A percentile compares a stretch with the other conserved stretches of the same genome.
Evolutionary conservation across 2,888 invertebrate species (phyloP).

Genomic region (Dasysyrphus tricinctus): DNA sequence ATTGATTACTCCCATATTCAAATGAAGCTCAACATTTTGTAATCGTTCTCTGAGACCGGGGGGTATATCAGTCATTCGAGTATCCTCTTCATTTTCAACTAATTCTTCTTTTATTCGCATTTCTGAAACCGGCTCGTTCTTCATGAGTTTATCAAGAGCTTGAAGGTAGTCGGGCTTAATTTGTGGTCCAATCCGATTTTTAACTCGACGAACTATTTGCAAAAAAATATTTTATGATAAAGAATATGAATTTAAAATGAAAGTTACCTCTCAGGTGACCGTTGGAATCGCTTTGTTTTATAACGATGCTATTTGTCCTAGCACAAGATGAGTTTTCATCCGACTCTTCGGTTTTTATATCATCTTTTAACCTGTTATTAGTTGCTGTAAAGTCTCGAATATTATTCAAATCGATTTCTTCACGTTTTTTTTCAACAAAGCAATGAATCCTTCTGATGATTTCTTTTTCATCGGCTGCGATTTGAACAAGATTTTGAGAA

Average conservation of each 20-base stretch:
- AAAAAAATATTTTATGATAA: background rate
- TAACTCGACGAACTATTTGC: slow-evolving; percentile 87
- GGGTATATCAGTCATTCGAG: slow-evolving; percentile 35
- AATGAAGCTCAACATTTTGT: slow-evolving; percentile 86
- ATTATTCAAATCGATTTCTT: slow-evolving; percentile 89
- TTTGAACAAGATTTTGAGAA: slow-evolving; percentile 86
- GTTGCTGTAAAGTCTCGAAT: slow-evolving; percentile 89
- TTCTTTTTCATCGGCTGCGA: slow-evolving; percentile 88
- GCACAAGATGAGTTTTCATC: slow-evolving; percentile 88
- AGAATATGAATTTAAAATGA: background rate
- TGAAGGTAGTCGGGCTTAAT: slow-evolving; percentile 84
- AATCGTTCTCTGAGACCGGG: slow-evolving; percentile 88
- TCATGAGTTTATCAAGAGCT: slow-evolving; percentile 84
- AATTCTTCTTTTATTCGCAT: slow-evolving; percentile 49
- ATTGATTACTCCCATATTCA: slow-evolving; percentile 84
- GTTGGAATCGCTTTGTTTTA: slow-evolving; percentile 89
- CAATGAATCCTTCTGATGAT: slow-evolving; percentile 88
- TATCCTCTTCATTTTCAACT: slow-evolving; percentile 33
- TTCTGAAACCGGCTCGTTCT: slow-evolving; percentile 53
- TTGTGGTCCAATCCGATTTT: slow-evolving; percentile 89
- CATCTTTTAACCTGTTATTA: slow-evolving; percentile 66
- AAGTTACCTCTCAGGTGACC: slow-evolving; percentile 90
- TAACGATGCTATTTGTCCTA: slow-evolving; percentile 89
- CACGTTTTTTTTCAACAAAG: slow-evolving; percentile 90
- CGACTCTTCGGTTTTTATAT: slow-evolving; percentile 43